Base-by-base conservation (phyloP, 1,140 invertebrate species). In the Atta texana region DNA sequence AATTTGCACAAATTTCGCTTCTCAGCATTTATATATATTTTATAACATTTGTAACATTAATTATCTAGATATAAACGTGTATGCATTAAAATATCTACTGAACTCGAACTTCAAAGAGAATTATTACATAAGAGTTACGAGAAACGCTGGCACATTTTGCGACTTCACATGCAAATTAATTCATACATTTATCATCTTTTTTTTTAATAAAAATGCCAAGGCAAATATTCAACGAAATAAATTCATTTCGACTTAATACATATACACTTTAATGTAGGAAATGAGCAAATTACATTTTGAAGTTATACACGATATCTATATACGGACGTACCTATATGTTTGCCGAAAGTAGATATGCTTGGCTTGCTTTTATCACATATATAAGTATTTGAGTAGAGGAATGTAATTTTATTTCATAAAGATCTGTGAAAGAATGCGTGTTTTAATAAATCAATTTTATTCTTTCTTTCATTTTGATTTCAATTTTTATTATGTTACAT, bases 361-460 rank as follows among this genome's bases (percentile, higher is more conserved):
- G 0, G 18, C n/a, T n/a, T 3, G 55, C 16, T 59, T 75, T 63
- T 61, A 74, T 74, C n/a, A 51, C 24, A 16, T 31, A 31, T 7
- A 53, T 59, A 44, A n/a, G 10, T 59, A 8, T 24, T 14, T 21
- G 28, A 28, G 6, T 2, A 28, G 10, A 81, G 28, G 39, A 84
- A 75, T 84, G 80, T 44, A 75, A 84, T 84, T 84, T 84, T 18
- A n/a, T 14, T 16, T 71, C 24, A 55, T 66, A 57, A 49, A 57
- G 31, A 44, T 59, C 21, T 34, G 1, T 8, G 12, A 39, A 5
- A 16, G 55, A 31, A 21, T 24, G 14, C 28, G 49, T 7, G 24
- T 82, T 74, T 49, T 82, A 84, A 84, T 34, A 51, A 61, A 51
- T 49, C 69, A 84, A 82, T 74, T 61, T 75, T 18, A 24, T 14